phyloP scores from a whole-genome alignment of 2,113 vertebrate genomes.

The Pluvialis apricaria region DNA sequence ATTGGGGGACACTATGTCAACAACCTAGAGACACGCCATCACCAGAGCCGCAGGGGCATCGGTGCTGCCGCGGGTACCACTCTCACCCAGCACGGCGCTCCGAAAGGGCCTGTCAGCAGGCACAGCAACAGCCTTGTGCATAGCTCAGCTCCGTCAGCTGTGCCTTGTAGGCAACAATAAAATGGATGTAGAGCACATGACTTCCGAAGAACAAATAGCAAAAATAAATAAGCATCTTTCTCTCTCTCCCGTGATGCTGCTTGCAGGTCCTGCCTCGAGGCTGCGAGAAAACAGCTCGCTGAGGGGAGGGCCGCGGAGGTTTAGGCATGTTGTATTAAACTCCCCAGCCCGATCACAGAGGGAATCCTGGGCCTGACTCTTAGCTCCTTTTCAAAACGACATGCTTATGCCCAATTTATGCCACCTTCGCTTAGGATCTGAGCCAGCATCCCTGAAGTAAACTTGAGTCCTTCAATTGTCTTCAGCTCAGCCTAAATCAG shows the following conservation, averaged over 20 bases:
- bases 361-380: background rate
- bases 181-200: conserved; percentile 38
- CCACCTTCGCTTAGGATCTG: background rate
- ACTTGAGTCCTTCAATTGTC: background rate
- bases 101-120: fast-evolving
- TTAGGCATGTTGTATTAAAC: background rate
- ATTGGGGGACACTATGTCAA: background rate
- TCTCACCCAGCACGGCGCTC: background rate
- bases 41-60: fast-evolving
- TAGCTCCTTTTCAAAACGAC: background rate
- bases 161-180: background rate
- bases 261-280: background rate
- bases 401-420: background rate
- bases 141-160: background rate
- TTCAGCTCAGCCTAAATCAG: background rate
- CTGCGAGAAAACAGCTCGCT: background rate
- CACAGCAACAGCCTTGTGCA: background rate
- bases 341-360: background rate
- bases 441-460: background rate
- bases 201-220: conserved; percentile 25
- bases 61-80: background rate
- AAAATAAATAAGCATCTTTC: conserved; percentile 20
- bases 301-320: background rate
- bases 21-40: background rate
- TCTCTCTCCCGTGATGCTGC: background rate